phyloP scores from a whole-genome alignment of 2,888 invertebrate genomes.

The Limnephilus auricula region DNA sequence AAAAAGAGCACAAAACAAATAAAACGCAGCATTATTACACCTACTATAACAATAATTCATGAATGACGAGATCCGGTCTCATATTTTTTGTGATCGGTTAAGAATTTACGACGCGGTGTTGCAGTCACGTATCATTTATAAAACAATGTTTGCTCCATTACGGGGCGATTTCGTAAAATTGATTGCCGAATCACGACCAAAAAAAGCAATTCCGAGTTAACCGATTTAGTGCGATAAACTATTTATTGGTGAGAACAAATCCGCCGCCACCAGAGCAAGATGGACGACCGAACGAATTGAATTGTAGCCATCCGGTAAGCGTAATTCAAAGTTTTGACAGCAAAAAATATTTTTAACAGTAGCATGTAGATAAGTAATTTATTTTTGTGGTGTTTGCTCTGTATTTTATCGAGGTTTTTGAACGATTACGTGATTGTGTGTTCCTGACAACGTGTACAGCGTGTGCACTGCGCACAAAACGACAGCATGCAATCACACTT shows the following conservation, averaged over 20 bases:
- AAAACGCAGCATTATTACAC: not conserved
- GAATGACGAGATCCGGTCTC: slow-evolving; percentile 26
- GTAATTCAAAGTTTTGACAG: slow-evolving; percentile 42
- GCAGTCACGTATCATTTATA: slow-evolving; percentile 56
- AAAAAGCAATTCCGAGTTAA: slow-evolving; percentile 50
- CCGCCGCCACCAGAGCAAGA: slow-evolving; percentile 33
- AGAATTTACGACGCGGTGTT: slow-evolving; percentile 39
- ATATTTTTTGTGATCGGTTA: slow-evolving; percentile 15
- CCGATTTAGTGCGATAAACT: slow-evolving; percentile 58
- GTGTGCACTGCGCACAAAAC: slow-evolving; percentile 18
- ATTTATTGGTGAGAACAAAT: slow-evolving; percentile 56
- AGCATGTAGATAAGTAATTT: slow-evolving; percentile 42
- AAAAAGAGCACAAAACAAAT: not conserved
- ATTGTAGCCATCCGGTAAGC: slow-evolving; percentile 34
- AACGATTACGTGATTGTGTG: slow-evolving; percentile 9
- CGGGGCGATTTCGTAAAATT: slow-evolving; percentile 55
- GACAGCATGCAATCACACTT: slow-evolving; percentile 1
- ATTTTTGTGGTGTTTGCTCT: slow-evolving; percentile 38
- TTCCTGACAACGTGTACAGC: not conserved
- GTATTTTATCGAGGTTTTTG: slow-evolving; percentile 29
- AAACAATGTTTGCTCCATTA: slow-evolving; percentile 59
- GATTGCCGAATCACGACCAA: slow-evolving; percentile 55
- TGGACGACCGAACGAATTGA: slow-evolving; percentile 45
- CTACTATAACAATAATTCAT: not conserved
- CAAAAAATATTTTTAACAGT: slow-evolving; percentile 41